Evolutionary conservation across 2,113 vertebrate species (phyloP).

Genomic region (Rhagologus leucostigma): DNA sequence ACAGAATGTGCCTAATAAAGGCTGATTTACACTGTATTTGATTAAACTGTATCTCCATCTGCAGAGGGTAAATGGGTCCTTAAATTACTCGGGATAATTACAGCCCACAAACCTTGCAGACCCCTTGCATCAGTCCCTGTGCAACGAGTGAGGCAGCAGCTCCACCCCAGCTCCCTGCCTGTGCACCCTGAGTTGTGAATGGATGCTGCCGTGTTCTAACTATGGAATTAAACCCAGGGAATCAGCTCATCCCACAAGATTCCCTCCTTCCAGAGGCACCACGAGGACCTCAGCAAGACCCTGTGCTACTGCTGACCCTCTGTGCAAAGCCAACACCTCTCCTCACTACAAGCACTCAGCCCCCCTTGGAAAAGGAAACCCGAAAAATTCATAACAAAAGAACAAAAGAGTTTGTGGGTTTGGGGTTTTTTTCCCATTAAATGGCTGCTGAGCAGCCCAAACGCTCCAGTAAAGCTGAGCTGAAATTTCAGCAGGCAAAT

Average conservation of each 20-base stretch:
- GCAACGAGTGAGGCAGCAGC: background rate
- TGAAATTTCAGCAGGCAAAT: background rate
- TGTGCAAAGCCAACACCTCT: background rate
- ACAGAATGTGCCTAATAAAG: constrained; percentile 50
- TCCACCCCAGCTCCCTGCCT: background rate
- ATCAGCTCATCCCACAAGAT: background rate
- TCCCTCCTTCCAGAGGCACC: background rate
- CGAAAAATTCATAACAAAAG: background rate
- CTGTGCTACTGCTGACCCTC: background rate
- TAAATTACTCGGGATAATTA: constrained; percentile 46
- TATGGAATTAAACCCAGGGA: background rate
- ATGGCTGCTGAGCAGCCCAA: background rate
- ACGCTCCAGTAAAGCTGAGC: background rate
- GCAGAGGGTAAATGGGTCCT: constrained; percentile 36
- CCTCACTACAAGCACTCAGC: rapidly evolving
- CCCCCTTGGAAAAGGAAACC: background rate
- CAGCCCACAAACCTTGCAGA: background rate
- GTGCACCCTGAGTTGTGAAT: background rate
- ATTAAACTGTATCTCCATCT: constrained; percentile 43
- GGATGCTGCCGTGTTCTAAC: background rate
- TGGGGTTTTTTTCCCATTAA: background rate
- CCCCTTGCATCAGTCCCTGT: background rate
- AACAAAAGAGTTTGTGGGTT: background rate
- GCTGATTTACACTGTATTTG: constrained; percentile 52
- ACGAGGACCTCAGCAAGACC: background rate